Percentiles rank a stretch among this genome's conserved stretches.
Evolutionary conservation across 2,888 invertebrate species (phyloP).

Genomic region (Rapana venosa): DNA sequence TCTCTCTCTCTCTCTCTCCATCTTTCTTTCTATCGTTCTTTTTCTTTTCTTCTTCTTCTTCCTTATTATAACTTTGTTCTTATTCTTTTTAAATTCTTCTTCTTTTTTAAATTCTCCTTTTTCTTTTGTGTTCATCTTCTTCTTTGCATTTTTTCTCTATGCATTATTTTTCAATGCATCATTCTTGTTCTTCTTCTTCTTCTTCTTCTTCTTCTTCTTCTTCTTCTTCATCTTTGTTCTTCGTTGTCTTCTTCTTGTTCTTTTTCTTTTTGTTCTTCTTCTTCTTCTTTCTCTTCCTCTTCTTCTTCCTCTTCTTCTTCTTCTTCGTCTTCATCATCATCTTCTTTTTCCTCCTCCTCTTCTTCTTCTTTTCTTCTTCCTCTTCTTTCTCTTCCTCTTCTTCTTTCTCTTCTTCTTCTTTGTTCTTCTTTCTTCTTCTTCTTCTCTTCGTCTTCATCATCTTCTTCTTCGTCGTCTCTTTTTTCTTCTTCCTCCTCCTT

Average conservation of each 20-base stretch:
- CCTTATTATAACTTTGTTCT: no score
- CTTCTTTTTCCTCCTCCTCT: no score
- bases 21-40: neutral
- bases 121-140: no score
- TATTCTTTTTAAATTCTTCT: no score
- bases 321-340: no score
- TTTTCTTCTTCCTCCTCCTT: neutral
- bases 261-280: neutral
- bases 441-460: neutral
- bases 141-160: no score
- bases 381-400: neutral
- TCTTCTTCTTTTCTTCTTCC: neutral
- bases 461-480: neutral
- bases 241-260: neutral
- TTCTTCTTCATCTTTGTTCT: neutral
- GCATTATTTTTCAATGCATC: no score
- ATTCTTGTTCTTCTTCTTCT: no score
- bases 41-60: neutral
- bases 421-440: neutral
- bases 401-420: neutral
- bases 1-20: slow-evolving; percentile 8
- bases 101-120: no score
- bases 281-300: neutral
- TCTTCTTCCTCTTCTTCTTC: no score
- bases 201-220: no score